Percentiles rank a stretch among this genome's conserved stretches.
Conservation (phyloP, 2,888 invertebrate genomes). For the Fabriciana adippe region DNA sequence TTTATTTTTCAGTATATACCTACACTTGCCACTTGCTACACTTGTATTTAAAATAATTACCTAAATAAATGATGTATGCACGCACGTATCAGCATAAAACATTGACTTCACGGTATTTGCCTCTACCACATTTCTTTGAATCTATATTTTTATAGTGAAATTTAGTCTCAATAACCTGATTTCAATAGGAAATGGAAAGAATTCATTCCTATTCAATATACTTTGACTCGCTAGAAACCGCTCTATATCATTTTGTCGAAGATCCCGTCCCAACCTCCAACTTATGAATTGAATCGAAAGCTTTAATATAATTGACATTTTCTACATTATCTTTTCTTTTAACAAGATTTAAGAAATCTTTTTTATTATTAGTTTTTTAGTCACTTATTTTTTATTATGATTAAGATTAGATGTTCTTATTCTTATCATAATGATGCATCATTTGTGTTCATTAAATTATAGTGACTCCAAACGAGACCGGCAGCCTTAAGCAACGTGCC, state of each 20-base stretch:
- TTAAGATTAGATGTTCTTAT: background rate
- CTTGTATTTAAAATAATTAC: background rate
- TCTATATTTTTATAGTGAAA: no score
- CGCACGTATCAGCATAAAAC: no score
- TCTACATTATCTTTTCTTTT: no score
- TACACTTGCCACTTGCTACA: background rate
- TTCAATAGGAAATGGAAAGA: background rate
- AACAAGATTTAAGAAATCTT: no score
- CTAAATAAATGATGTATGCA: no score
- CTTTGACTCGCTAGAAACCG: constrained; percentile 48
- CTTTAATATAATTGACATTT: constrained; percentile 43
- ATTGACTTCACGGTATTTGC: no score
- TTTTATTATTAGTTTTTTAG: background rate
- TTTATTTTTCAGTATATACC: background rate
- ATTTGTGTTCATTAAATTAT: background rate
- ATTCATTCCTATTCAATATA: constrained; percentile 46
- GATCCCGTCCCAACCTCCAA: constrained; percentile 45
- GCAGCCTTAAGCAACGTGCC: background rate
- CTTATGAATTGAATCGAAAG: constrained; percentile 55
- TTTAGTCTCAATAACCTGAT: no score
- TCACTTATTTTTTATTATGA: background rate
- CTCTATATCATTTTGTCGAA: constrained; percentile 49
- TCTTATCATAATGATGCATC: no score
- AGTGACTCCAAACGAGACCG: background rate
- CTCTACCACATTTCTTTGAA: no score